Base-by-base conservation (phyloP, 2,113 vertebrate genomes). In the Numida meleagris region DNA sequence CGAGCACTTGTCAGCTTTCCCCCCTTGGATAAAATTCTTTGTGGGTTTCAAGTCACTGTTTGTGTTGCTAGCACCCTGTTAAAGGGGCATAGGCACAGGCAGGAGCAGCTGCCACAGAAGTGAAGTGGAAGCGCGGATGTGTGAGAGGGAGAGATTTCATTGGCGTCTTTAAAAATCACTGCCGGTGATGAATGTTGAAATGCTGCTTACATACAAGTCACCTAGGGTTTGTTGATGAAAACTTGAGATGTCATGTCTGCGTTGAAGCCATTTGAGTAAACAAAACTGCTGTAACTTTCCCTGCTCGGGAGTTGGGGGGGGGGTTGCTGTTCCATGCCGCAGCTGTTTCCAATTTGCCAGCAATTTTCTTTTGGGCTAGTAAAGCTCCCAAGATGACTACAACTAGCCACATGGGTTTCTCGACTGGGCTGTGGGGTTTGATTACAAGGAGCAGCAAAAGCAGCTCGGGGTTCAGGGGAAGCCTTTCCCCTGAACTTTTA, bases 281-380 rank as follows among this genome's bases (percentile, higher is more conserved):
- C 91, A 96, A 75, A 94, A 89, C 93, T 75, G n/a, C 93, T 27
- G 94, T 87, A 29, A 96, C 93, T 93, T 90, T 95, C 94, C 74
- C 86, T 93, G 89, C 73, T 94, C 83, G 0, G 53, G 58, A 29
- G 14, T 2, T 7, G 24, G 6, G 33, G 15, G 33, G 33, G 20
- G 21, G 11, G 36, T 57, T 57, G 18, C 18, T 12, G 31, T 58
- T 73, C 86, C 57, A 7, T 25, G 10, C 36, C 80, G 17, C 96
- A 97, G 94, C 93, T 98, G 96, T 82, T 97, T 97, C 89, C 96
- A 96, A 97, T 98, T 97, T 98, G 88, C 88, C 95, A 95, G 96
- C 95, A 97, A 96, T 97, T 98, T 98, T 98, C 97, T 97, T 96
- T 57, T 92, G 95, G 97, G 95, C 97, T 95, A 97, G 96, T 97